A percentile compares a stretch with the other conserved stretches of the same genome.
Conservation (phyloP, 2,113 vertebrate species). For the Syngnathus typhle region DNA sequence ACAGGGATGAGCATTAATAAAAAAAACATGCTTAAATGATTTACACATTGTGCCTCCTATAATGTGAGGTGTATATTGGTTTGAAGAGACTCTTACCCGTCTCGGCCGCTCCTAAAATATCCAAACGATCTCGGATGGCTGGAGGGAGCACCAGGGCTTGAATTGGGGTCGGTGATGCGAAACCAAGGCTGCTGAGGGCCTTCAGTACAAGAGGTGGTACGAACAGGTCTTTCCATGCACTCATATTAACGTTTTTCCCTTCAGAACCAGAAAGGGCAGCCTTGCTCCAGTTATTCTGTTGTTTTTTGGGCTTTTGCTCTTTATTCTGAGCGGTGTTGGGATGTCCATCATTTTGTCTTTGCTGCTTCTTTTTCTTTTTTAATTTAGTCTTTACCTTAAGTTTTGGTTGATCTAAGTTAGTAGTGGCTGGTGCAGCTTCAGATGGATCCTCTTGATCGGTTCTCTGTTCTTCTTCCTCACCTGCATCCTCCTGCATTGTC, state of each 20-base stretch:
- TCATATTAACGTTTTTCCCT: slow-evolving; percentile 73
- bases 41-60: neutral
- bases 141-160: slow-evolving; percentile 85
- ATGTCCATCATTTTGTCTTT: slow-evolving; percentile 18
- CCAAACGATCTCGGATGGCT: slow-evolving; percentile 88
- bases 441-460: neutral
- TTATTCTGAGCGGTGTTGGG: slow-evolving; percentile 10
- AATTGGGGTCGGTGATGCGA: slow-evolving; percentile 86
- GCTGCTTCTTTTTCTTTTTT: slow-evolving; percentile 66
- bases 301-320: slow-evolving; percentile 56
- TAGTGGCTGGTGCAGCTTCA: neutral
- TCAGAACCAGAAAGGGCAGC: slow-evolving; percentile 47
- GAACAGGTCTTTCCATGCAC: slow-evolving; percentile 87
- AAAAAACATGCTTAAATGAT: neutral
- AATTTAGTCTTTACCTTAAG: slow-evolving; percentile 11
- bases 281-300: slow-evolving; percentile 79
- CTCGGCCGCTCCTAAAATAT: slow-evolving; percentile 92
- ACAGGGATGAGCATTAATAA: neutral
- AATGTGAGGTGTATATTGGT: neutral
- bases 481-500: neutral
- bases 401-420: slow-evolving; percentile 13
- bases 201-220: slow-evolving; percentile 80
- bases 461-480: neutral
- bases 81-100: slow-evolving; percentile 72
- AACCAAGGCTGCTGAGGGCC: slow-evolving; percentile 85